Evolutionary conservation across 2,888 invertebrate genomes (phyloP).

Genomic region (Epinotia bilunana): DNA sequence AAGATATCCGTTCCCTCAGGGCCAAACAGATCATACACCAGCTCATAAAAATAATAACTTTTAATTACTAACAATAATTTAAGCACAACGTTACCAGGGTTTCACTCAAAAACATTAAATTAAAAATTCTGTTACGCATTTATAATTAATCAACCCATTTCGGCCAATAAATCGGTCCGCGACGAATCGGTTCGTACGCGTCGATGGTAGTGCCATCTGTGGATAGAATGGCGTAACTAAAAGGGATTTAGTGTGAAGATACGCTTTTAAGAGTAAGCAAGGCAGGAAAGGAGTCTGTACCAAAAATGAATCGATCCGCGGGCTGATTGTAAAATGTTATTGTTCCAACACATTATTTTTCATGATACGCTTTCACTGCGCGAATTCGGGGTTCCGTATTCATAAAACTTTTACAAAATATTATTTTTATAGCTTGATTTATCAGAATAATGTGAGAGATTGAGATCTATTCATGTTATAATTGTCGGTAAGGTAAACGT

Average conservation of each 20-base stretch:
- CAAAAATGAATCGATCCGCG: slow-evolving; percentile 62
- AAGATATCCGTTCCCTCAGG: neutral
- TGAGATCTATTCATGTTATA: too few relatives aligned
- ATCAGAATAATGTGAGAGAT: too few relatives aligned
- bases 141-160: slow-evolving; percentile 61
- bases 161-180: slow-evolving; percentile 68
- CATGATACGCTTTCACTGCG: slow-evolving; percentile 50
- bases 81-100: slow-evolving; percentile 29
- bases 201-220: neutral
- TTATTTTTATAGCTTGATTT: neutral
- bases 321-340: slow-evolving; percentile 59
- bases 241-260: neutral
- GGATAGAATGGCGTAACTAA: slow-evolving; percentile 2
- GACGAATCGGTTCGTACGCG: slow-evolving; percentile 57
- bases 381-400: slow-evolving; percentile 34
- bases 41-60: slow-evolving; percentile 34
- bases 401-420: neutral
- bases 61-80: slow-evolving; percentile 40
- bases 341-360: slow-evolving; percentile 56
- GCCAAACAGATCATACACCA: slow-evolving; percentile 22
- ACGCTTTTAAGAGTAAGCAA: slow-evolving; percentile 5
- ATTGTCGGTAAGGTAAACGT: too few relatives aligned
- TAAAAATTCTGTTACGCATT: slow-evolving; percentile 47
- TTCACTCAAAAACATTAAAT: slow-evolving; percentile 39
- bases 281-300: slow-evolving; percentile 48